Evolutionary conservation across 2,888 invertebrate species (phyloP).

Genomic region (Stenichneumon culpator): DNA sequence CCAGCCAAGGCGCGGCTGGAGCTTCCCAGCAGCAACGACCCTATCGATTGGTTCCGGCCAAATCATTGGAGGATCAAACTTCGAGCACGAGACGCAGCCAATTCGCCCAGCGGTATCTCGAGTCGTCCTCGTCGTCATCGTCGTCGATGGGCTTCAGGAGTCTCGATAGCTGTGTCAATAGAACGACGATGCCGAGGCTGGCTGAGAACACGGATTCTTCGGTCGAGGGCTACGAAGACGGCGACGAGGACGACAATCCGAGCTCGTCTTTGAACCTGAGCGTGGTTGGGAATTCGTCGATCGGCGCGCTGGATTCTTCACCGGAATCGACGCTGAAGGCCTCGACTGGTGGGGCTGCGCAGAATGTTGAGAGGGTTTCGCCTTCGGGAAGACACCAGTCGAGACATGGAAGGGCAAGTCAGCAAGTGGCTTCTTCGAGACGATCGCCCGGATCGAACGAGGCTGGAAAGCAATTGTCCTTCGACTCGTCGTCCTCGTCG

Average conservation of each 20-base stretch:
- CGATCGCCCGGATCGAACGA: conserved; percentile 83
- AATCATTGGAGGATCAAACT: conserved; percentile 86
- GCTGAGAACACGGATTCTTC: conserved; percentile 87
- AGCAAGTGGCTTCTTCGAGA: conserved; percentile 77
- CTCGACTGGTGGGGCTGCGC: neutral
- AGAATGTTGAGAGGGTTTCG: conserved; percentile 77
- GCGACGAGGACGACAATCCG: conserved; percentile 86
- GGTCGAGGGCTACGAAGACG: conserved; percentile 87
- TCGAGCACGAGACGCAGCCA: conserved; percentile 87
- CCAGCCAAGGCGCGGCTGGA: conserved; percentile 25
- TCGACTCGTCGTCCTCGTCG: conserved; percentile 79
- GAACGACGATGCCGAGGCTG: conserved; percentile 86
- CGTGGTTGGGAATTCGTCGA: conserved; percentile 77
- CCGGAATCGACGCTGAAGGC: conserved; percentile 78
- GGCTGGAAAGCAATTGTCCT: conserved; percentile 79
- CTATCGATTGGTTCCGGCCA: conserved; percentile 86
- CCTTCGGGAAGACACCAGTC: conserved; percentile 75
- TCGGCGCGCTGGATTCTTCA: conserved; percentile 79
- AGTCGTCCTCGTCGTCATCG: conserved; percentile 87
- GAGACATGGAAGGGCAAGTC: conserved; percentile 74
- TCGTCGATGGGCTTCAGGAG: conserved; percentile 89
- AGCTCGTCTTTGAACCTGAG: conserved; percentile 85
- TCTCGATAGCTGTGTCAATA: conserved; percentile 87
- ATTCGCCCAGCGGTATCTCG: conserved; percentile 87
- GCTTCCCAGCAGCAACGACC: conserved; percentile 61